Conservation (phyloP, 2,113 vertebrate species). For the Apeltes quadracus region DNA sequence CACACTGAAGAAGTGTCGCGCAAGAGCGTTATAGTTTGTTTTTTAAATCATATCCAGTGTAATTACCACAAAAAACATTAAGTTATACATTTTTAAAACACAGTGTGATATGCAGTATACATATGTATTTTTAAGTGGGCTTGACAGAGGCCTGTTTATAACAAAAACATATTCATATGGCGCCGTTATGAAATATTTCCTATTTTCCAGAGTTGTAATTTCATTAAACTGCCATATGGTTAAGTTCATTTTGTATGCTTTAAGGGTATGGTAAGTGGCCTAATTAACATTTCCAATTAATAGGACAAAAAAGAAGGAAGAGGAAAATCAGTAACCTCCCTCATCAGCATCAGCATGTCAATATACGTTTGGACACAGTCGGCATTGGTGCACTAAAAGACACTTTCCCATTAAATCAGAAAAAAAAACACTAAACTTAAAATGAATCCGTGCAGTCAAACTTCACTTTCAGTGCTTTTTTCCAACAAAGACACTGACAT, state of each 20-base stretch:
- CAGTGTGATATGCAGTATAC: background rate
- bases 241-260: constrained; percentile 13
- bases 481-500: background rate
- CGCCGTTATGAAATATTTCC: background rate
- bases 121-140: background rate
- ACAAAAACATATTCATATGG: background rate
- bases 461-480: background rate
- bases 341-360: constrained; percentile 1
- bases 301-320: background rate
- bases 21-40: background rate
- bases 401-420: background rate
- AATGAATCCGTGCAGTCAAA: background rate
- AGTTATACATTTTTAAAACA: constrained; percentile 6
- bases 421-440: too few species aligned
- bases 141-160: background rate
- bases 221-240: constrained; percentile 16
- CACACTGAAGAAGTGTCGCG: background rate
- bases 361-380: background rate
- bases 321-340: background rate
- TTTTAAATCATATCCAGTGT: constrained; percentile 14
- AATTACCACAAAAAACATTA: background rate
- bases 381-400: background rate
- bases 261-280: constrained; percentile 14
- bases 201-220: background rate
- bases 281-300: constrained; percentile 21